These are phyloP conservation scores for Xestia xanthographa DNA, from an alignment of 2,888 invertebrate genomes.

Conservation along the genomic window DNA sequence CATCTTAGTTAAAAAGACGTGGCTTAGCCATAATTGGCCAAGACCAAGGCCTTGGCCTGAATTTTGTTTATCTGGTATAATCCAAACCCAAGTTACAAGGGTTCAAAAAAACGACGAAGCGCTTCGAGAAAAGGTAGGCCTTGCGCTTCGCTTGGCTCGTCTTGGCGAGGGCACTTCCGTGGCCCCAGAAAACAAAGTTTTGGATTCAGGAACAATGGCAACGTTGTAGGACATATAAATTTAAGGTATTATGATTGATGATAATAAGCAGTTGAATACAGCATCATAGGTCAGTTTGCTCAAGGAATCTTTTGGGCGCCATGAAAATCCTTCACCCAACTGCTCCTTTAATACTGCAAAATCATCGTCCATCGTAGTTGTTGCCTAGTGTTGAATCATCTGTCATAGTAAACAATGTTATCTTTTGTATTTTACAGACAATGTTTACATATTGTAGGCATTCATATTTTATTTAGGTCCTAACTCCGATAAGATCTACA, in stretches of 20 bases:
- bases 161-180: too few species aligned
- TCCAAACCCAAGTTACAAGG: too few species aligned
- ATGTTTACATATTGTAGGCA: conserved; percentile 29
- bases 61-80: too few species aligned
- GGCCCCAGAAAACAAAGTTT: not conserved
- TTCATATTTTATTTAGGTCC: conserved; percentile 4
- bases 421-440: conserved; percentile 28
- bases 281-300: not conserved
- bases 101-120: too few species aligned
- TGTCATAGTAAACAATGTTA: conserved; percentile 33
- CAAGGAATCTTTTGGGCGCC: not conserved
- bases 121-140: too few species aligned
- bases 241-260: too few species aligned
- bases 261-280: not conserved
- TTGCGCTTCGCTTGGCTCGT: too few species aligned
- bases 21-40: too few species aligned
- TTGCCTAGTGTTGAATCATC: not conserved
- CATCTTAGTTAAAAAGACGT: too few species aligned
- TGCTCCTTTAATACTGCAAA: not conserved
- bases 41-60: too few species aligned
- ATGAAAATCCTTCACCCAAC: not conserved
- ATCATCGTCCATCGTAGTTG: not conserved
- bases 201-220: not conserved
- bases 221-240: not conserved
- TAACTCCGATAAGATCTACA: conserved; percentile 26